Conservation (phyloP, 2,888 invertebrate species). For the Caenorhabditis macrosperma region DNA sequence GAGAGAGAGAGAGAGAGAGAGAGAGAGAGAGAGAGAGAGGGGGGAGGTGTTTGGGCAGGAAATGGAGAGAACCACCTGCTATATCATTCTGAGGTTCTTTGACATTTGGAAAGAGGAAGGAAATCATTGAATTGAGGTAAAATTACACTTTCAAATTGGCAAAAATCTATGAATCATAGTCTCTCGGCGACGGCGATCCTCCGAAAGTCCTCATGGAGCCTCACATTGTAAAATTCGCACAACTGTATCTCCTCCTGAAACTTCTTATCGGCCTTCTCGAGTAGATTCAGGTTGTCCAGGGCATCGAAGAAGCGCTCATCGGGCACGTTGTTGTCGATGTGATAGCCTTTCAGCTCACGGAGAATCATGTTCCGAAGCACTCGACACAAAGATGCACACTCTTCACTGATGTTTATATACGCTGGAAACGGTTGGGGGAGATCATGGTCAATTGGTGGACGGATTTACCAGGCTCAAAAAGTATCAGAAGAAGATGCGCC, state of each 20-base stretch:
- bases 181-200: conserved; percentile 31
- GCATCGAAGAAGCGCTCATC: conserved; percentile 27
- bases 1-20: too few relatives aligned
- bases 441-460: too few relatives aligned
- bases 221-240: conserved; percentile 31
- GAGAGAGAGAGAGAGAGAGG: too few relatives aligned
- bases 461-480: too few relatives aligned
- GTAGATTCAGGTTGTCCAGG: conserved; percentile 25
- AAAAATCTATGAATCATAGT: conserved; percentile 7
- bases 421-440: conserved; percentile 7
- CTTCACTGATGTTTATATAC: conserved; percentile 41
- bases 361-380: conserved; percentile 31
- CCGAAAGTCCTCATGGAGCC: conserved; percentile 25
- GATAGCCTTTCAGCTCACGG: conserved; percentile 40
- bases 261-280: conserved; percentile 45
- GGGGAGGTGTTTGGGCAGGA: too few relatives aligned
- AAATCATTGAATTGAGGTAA: too few relatives aligned
- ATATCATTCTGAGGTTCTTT: too few relatives aligned
- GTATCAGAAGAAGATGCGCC: too few relatives aligned
- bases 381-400: conserved; percentile 20
- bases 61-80: too few relatives aligned
- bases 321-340: conserved; percentile 20
- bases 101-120: too few relatives aligned
- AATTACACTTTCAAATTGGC: too few relatives aligned
- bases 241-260: conserved; percentile 28